These are phyloP conservation scores for Torymus texanus DNA, from an alignment of 2,888 invertebrate genomes.

Conservation along the genomic window DNA sequence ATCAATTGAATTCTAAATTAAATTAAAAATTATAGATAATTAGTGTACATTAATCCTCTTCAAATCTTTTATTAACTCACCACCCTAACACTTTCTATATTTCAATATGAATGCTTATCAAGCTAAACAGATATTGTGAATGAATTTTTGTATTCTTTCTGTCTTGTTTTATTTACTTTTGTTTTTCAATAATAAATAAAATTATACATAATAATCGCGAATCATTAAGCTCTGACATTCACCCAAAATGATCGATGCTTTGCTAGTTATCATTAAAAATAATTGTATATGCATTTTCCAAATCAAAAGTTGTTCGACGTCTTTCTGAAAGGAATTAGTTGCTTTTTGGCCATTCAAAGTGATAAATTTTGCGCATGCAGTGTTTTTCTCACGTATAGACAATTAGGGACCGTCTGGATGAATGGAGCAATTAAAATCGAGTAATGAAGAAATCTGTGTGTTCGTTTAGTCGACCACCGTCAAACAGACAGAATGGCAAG, in stretches of 20 bases:
- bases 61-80: conserved; percentile 49
- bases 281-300: conserved; percentile 24
- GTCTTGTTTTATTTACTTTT: conserved; percentile 45
- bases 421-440: conserved; percentile 39
- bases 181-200: conserved; percentile 13
- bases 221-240: conserved; percentile 60
- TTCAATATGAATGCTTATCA: conserved; percentile 38
- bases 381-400: conserved; percentile 48
- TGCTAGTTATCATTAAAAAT: conserved; percentile 40
- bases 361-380: conserved; percentile 54
- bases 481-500: conserved; percentile 73
- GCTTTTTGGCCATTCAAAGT: conserved; percentile 45
- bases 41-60: conserved; percentile 37
- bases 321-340: conserved; percentile 40
- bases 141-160: conserved; percentile 34
- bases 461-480: conserved; percentile 53
- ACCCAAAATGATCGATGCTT: conserved; percentile 54
- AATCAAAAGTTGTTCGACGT: conserved; percentile 21
- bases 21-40: conserved; percentile 22
- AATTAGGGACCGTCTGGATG: conserved; percentile 44
- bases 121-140: conserved; percentile 41
- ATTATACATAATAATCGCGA: conserved; percentile 57
- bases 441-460: conserved; percentile 33
- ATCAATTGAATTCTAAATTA: conserved; percentile 33
- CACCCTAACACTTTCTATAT: conserved; percentile 43